Evolutionary conservation across 1,140 invertebrate species (phyloP).

Genomic region (Aleiodes sp.): DNA sequence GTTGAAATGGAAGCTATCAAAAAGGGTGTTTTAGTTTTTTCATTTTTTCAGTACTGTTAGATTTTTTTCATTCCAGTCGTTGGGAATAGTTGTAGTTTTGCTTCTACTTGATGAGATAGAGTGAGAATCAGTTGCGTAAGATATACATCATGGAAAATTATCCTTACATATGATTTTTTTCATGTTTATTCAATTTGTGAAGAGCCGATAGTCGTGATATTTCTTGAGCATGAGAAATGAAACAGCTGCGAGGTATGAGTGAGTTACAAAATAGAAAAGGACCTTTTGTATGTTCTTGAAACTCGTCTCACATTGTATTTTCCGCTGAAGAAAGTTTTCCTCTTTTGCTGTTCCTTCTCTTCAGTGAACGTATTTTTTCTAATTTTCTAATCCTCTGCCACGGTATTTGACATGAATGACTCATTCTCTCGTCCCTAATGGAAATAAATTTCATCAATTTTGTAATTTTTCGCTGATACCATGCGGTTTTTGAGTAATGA

Average conservation of each 20-base stretch:
- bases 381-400: slow-evolving; percentile 9
- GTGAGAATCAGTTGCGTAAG: neutral
- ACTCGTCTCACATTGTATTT: neutral
- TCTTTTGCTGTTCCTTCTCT: neutral
- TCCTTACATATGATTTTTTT: neutral
- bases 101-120: neutral
- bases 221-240: neutral
- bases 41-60: neutral
- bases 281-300: neutral
- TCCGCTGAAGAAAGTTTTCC: neutral
- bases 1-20: slow-evolving; percentile 24
- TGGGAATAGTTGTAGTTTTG: slow-evolving; percentile 5
- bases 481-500: neutral
- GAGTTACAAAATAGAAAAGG: slow-evolving; percentile 1
- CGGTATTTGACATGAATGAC: slow-evolving; percentile 15
- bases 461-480: neutral
- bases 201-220: neutral
- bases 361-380: neutral
- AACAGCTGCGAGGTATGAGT: neutral
- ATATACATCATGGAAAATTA: neutral
- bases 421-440: slow-evolving; percentile 20
- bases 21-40: slow-evolving; percentile 23
- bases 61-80: slow-evolving; percentile 1
- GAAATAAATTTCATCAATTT: neutral
- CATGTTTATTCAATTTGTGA: neutral